A percentile compares a stretch with the other conserved stretches of the same genome.
Conservation (phyloP, 2,888 invertebrate species). For the Torymus tubicola region DNA sequence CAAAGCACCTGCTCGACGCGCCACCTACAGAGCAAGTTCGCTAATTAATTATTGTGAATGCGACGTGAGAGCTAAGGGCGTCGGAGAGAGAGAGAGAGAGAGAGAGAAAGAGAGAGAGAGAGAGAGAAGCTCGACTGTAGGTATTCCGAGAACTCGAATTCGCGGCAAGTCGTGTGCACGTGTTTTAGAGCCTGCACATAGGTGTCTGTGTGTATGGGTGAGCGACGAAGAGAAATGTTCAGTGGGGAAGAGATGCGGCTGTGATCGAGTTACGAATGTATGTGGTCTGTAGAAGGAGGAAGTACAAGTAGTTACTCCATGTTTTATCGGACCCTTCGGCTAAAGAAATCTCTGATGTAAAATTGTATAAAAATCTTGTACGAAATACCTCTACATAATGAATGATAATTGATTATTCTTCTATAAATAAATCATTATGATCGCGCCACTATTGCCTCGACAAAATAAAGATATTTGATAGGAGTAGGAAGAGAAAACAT, state of each 20-base stretch:
- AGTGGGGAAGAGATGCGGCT: too few species aligned
- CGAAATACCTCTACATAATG: too few species aligned
- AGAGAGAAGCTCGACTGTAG: slow-evolving; percentile 12
- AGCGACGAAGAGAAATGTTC: too few species aligned
- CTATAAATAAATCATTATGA: too few species aligned
- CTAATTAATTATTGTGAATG: slow-evolving; percentile 58
- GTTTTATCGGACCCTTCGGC: too few species aligned
- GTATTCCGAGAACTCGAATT: slow-evolving; percentile 36
- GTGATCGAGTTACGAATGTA: too few species aligned
- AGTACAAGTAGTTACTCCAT: too few species aligned
- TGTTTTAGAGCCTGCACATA: neutral
- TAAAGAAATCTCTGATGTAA: too few species aligned
- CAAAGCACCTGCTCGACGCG: slow-evolving; percentile 11
- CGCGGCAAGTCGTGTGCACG: neutral
- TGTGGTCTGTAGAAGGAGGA: too few species aligned
- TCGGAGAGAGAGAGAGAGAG: neutral
- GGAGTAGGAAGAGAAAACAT: slow-evolving; percentile 1
- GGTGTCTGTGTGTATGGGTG: neutral
- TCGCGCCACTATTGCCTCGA: neutral
- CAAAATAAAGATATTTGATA: neutral
- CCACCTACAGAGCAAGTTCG: slow-evolving; percentile 41
- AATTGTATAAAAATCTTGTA: too few species aligned
- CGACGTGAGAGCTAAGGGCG: slow-evolving; percentile 6
- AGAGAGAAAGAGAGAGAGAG: neutral
- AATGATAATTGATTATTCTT: too few species aligned